Evolutionary conservation across 2,113 vertebrate species (phyloP), one percentile per base, ranked within the genome.

Genomic region (Vimba vimba): DNA sequence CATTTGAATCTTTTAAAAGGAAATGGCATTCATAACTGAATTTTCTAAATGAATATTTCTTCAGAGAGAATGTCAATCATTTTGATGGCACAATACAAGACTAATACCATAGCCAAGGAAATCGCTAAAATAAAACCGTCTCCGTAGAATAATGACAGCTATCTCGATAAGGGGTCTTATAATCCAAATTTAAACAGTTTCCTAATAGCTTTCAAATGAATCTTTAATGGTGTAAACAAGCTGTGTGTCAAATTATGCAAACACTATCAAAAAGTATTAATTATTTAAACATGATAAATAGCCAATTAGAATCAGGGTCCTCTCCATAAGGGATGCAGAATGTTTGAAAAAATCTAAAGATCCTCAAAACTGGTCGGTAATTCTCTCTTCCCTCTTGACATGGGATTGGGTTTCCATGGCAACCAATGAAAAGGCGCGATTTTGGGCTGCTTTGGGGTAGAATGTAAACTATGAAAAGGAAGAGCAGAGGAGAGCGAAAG

Each of bases 211-310:
- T 78, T 85, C 11, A 55, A 62, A 17, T 33, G 1, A 64, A 50
- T 80, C 19, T 45, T 74, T 33, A 85, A 57, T 2, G 9, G 12
- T 33, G 45, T 68, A 82, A 85, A 82, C 66, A 59, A 23, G 9
- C 33, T 5, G 13, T 66, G 30, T 55, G 30, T 55, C 64, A 59
- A 81, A 81, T 68, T 81, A 81, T 75, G 45, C 13, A 81, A 75
- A 87, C 66, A n/a, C 47, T 27, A 52, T 45, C 47, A 68, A 59
- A 82, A 74, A 47, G 64, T 79, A 85, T 71, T 75, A 21, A 86
- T 86, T 78, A 69, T 69, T 76, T 59, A 71, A 15, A 33, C 25
- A 8, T 59, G 76, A 78, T 85, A 81, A 85, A 81, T 87, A 79
- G 83, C 23, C 59, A 52, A 52, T 79, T 81, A 81, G 33, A 87